phyloP scores from a whole-genome alignment of 2,888 invertebrate genomes.

The Thymelicus sylvestris region DNA sequence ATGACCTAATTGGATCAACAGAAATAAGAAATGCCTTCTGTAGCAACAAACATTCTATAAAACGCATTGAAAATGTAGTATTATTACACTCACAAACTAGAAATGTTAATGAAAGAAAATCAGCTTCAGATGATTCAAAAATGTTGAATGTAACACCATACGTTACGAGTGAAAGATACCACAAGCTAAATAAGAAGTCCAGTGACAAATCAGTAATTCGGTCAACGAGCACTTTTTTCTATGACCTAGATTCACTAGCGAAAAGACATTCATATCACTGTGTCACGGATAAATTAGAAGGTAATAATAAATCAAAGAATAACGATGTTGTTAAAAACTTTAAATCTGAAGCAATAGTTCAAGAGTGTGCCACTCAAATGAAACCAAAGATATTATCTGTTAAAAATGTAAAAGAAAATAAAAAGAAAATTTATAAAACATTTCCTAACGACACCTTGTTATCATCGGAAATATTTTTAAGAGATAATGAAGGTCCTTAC shows the following conservation, averaged over 20 bases:
- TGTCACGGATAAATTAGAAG: slow-evolving; percentile 51
- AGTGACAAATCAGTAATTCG: slow-evolving; percentile 53
- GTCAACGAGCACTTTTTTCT: slow-evolving; percentile 73
- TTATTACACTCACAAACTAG: background rate
- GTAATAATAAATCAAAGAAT: slow-evolving; percentile 52
- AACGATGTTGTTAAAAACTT: slow-evolving; percentile 47
- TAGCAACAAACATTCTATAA: background rate
- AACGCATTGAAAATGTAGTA: background rate
- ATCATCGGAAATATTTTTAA: slow-evolving; percentile 66
- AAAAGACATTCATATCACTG: slow-evolving; percentile 69
- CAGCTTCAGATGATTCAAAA: slow-evolving; percentile 6
- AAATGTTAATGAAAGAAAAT: background rate
- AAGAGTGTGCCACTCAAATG: slow-evolving; percentile 65
- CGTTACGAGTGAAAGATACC: slow-evolving; percentile 62
- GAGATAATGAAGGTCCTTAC: slow-evolving; percentile 51
- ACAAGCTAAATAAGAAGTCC: slow-evolving; percentile 53
- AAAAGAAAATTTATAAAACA: slow-evolving; percentile 53
- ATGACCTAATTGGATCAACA: slow-evolving; percentile 44
- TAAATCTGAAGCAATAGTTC: slow-evolving; percentile 59
- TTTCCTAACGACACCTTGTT: slow-evolving; percentile 49
- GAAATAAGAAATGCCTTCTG: background rate
- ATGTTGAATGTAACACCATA: slow-evolving; percentile 46
- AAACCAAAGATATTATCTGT: slow-evolving; percentile 53
- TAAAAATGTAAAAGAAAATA: slow-evolving; percentile 53
- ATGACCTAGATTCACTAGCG: slow-evolving; percentile 68